Evolutionary conservation across 2,888 invertebrate species (phyloP), one percentile per base, ranked within the genome.

Genomic region (Chloroclysta siterata): DNA sequence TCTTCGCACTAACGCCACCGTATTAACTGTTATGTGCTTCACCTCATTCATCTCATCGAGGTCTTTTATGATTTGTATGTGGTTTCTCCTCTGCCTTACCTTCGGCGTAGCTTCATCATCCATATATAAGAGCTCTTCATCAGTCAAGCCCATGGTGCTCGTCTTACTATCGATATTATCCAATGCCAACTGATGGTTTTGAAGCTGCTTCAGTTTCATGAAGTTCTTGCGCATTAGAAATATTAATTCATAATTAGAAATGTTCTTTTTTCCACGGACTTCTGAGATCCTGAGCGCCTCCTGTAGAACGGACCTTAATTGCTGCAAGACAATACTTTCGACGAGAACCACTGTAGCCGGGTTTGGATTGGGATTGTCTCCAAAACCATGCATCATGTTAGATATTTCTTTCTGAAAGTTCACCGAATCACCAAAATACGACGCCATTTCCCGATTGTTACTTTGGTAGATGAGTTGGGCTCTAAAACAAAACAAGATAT

Each of bases 351-450:
- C 98, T 0, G 98, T 97, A 50, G 97, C 97, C 0, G 95, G 93
- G 47, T 97, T 94, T 0, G 98, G 98, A 66, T 95, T 95, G 17
- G 96, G 95, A 77, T 96, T 96, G 80, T 98, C 98, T 0, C 98
- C 98, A 80, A 98, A 97, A n/a, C 98, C 98, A 75, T 97, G 96
- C 98, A 98, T 97, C 95, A 98, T 97, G 75, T 95, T 94, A 0
- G 96, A 95, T 72, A 97, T 97, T 89, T 97, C 97, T 86, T 94
- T 92, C 79, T 93, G 93, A 74, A 94, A 94, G 60, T 94, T 93
- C 0, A 84, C 83, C 1, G 78, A 80, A 71, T 91, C 78, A 6
- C 85, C 85, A 60, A 90, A 92, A 60, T 90, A 91, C 0, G 91
- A 90, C 1, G 88, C 88, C 90, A 91, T 90, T 68, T 50, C n/a